phyloP scores from a whole-genome alignment of 2,113 vertebrate species.

The Salvelinus fontinalis region DNA sequence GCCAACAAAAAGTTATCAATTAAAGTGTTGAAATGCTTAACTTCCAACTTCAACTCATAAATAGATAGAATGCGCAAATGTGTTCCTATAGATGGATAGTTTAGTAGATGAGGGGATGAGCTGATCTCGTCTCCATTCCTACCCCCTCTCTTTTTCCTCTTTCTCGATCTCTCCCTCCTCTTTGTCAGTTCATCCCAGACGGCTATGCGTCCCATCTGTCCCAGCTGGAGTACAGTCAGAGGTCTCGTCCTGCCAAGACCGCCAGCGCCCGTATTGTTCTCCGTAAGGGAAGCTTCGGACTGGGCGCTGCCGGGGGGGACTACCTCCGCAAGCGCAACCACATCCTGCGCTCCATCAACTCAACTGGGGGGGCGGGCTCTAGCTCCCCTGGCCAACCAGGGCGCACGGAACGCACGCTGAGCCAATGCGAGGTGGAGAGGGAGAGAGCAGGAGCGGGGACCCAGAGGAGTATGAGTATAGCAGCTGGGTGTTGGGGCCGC shows the following conservation, averaged over 20 bases:
- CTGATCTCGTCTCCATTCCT: not conserved
- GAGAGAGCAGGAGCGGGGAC: slow-evolving; percentile 62
- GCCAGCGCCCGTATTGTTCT: slow-evolving; percentile 88
- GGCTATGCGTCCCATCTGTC: slow-evolving; percentile 94
- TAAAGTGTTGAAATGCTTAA: not conserved
- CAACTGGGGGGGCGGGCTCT: slow-evolving; percentile 69
- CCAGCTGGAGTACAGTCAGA: slow-evolving; percentile 93
- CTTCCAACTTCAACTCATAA: not conserved
- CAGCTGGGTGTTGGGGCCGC: slow-evolving; percentile 92
- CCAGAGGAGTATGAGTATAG: slow-evolving; percentile 93
- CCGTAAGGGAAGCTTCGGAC: slow-evolving; percentile 93
- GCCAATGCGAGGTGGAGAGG: slow-evolving; percentile 85
- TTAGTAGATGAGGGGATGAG: not conserved
- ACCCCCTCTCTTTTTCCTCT: not conserved
- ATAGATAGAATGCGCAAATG: too few relatives aligned
- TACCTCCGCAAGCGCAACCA: slow-evolving; percentile 96
- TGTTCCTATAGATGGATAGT: not conserved
- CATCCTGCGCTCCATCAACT: slow-evolving; percentile 91
- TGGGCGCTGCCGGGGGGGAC: slow-evolving; percentile 86
- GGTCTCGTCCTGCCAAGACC: slow-evolving; percentile 88
- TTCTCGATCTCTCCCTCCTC: slow-evolving; percentile 70
- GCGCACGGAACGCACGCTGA: slow-evolving; percentile 87
- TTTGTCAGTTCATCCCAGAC: slow-evolving; percentile 88
- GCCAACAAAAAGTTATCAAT: not conserved
- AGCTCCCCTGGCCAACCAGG: slow-evolving; percentile 38